Conservation (phyloP, 1,140 invertebrate genomes). For the Thereuonema tuberculata region DNA sequence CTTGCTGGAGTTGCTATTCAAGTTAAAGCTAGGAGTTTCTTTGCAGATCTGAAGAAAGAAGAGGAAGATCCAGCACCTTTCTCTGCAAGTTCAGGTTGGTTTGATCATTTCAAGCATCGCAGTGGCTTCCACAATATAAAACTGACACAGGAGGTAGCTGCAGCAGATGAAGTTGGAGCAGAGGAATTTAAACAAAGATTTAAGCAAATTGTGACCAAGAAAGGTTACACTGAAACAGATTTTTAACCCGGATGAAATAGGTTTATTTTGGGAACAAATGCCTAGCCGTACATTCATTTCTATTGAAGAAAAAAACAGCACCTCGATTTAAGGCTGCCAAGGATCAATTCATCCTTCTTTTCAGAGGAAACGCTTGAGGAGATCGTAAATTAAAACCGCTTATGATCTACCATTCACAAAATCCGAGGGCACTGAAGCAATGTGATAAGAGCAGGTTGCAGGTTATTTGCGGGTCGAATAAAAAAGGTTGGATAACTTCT, state of each 20-base stretch:
- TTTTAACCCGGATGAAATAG: conserved; percentile 21
- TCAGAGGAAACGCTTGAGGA: conserved; percentile 12
- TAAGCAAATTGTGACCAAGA: conserved; percentile 27
- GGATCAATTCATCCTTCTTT: conserved; percentile 15
- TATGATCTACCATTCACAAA: conserved; percentile 13
- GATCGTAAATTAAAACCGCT: conserved; percentile 16
- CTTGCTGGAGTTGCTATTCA: neutral
- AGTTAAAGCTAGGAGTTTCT: neutral
- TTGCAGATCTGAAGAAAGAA: neutral
- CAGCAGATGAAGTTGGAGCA: conserved; percentile 25
- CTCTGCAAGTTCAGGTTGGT: neutral
- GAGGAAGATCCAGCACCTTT: neutral
- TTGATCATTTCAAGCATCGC: neutral
- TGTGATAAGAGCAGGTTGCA: neutral
- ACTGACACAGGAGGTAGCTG: conserved; percentile 26
- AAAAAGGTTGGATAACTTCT: conserved; percentile 1
- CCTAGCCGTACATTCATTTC: conserved; percentile 16
- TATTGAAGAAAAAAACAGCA: conserved; percentile 10
- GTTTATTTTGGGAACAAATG: conserved; percentile 20
- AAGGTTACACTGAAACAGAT: conserved; percentile 24
- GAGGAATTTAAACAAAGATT: conserved; percentile 26
- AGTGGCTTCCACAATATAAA: neutral
- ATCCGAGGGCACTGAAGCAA: conserved; percentile 14
- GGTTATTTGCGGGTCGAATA: neutral
- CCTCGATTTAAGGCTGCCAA: conserved; percentile 16